Evolutionary conservation across 2,113 vertebrate species (phyloP), one percentile per base, ranked within the genome.

Genomic region (Oreochromis aureus): DNA sequence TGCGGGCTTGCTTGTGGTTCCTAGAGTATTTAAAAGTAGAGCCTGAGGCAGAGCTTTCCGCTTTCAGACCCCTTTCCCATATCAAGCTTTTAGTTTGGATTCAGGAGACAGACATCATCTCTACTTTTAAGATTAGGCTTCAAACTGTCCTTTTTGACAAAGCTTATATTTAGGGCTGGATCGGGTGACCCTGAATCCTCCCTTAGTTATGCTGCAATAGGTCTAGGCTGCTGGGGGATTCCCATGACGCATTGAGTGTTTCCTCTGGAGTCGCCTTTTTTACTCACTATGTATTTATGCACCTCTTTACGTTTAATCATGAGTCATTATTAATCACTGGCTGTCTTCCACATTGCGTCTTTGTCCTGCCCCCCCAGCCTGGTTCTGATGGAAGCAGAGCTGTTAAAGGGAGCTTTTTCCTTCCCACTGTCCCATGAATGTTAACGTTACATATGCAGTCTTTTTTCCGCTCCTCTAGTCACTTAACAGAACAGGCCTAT

Each of bases 391-490:
- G 39, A 41, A 11, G 5, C 39, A 36, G 34, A 36, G 3, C 39
- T 41, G 39, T 41, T 41, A 41, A 11, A 41, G 9, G 39, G 39
- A 10, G 9, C 9, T 41, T 41, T 10, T 10, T 41, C 39, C 39
- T 41, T 41, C 4, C 39, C 10, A 11, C 39, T 41, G 39, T 41
- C 10, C 4, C 39, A 39, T 41, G 10, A 41, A 11, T 41, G 39
- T 41, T 41, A 5, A 41, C 5, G 41, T 41, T 41, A 41, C 51
- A 54, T 54, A 9, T 54, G 19, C 10, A 6, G 19, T 10, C 7
- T 27, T 3, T 1, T 16, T 6, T 10, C 0, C 4, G 1, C 8
- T 73, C 41, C 9, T 18, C 22, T 18, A 5, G 15, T 48, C 24
- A 76, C 15, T 16, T 76, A 76, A 30, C 24, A 48, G 24, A 30